These are phyloP conservation scores for Rynchops niger DNA, from an alignment of 2,113 vertebrate genomes.

Conservation along the genomic window DNA sequence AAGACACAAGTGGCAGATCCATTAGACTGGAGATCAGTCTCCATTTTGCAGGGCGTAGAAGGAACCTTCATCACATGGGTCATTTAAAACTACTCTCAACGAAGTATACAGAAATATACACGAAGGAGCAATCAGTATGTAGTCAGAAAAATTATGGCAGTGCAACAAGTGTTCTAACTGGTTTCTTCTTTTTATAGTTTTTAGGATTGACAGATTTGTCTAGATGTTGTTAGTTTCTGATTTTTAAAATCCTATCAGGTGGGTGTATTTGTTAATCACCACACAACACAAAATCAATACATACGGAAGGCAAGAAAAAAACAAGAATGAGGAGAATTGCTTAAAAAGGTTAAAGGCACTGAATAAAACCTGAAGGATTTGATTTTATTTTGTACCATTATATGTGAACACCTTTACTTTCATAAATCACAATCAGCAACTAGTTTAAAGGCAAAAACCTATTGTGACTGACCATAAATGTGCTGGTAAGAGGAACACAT, in stretches of 20 bases:
- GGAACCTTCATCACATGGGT: not conserved
- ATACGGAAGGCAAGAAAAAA: not conserved
- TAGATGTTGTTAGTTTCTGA: not conserved
- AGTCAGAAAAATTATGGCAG: not conserved
- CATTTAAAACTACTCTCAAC: not conserved
- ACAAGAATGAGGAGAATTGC: not conserved
- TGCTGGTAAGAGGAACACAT: not conserved
- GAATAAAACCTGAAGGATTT: not conserved
- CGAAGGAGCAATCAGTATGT: not conserved
- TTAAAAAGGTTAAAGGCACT: not conserved
- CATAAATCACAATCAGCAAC: not conserved
- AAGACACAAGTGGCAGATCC: not conserved
- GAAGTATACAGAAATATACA: not conserved
- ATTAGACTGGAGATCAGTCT: not conserved
- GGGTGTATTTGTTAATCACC: not conserved
- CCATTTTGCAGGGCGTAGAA: not conserved
- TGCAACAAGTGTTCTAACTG: not conserved
- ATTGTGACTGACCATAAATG: not conserved
- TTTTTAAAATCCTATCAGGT: not conserved
- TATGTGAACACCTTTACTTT: not conserved
- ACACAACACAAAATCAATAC: not conserved
- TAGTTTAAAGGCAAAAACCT: constrained; percentile 22
- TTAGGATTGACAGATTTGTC: not conserved
- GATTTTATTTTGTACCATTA: not conserved
- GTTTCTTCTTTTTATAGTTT: not conserved